Base-by-base conservation (phyloP, 2,113 vertebrate genomes). In the Trinectes maculatus region DNA sequence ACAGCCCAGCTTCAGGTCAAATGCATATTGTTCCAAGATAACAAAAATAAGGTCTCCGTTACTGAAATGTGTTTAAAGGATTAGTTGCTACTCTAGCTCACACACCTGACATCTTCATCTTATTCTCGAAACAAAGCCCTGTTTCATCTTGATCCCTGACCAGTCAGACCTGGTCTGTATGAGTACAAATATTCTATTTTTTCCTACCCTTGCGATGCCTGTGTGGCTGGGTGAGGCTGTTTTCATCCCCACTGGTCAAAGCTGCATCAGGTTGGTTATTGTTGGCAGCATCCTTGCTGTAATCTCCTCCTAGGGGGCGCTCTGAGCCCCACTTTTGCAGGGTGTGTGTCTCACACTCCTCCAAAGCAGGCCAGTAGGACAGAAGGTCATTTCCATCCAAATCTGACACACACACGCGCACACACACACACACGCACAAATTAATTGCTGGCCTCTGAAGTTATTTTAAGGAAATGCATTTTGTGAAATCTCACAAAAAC, bases 301-400 rank as follows among this genome's bases (percentile, higher is more conserved):
- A 89, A 82, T 98, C 96, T 0, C 92, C 92, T 21, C 96, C 97
- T 78, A 99, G 93, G 64, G 95, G 96, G 80, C 98, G 90, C 80
- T 99, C 98, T 0, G 98, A 98, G 77, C 98, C 96, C 97, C 98
- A 99, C 71, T 98, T 98, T 92, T 99, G 97, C 82, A 98, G 90
- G 12, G 93, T 93, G 73, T 94, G 93, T 5, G 93, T 94, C 60
- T 98, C 95, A 0, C 95, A 95, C 76, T 95, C 96, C 8, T 96
- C 95, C 89, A 98, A 84, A 19, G 95, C 96, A 0, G 97, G 98
- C 98, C 98, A 99, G 80, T 96, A 99, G 2, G 96, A 96, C 89
- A 96, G 90, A 79, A 99, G 94, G 86, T 99, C 97, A 6, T 98
- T 99, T 74, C 98, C 98, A 46, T 98, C 98, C 89, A 97, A 89